These are phyloP conservation scores for Trematocara zebra DNA, from an alignment of 2,113 vertebrate genomes.

Conservation along the genomic window DNA sequence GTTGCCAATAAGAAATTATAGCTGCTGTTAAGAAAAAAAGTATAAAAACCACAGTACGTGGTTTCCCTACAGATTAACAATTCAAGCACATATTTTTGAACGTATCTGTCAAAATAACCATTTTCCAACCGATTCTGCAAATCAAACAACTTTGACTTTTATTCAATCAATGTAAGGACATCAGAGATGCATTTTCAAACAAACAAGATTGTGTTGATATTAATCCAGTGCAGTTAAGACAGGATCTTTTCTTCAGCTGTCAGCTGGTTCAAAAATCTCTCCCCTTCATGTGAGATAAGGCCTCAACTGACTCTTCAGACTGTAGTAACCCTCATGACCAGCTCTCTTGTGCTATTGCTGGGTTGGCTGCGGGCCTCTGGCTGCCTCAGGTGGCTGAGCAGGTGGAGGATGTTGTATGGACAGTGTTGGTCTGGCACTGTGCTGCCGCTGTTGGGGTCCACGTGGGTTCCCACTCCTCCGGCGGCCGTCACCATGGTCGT, in stretches of 20 bases:
- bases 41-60: not conserved
- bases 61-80: not conserved
- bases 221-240: slow-evolving; percentile 42
- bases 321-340: slow-evolving; percentile 99
- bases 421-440: slow-evolving; percentile 89
- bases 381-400: slow-evolving; percentile 92
- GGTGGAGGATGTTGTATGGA: slow-evolving; percentile 95
- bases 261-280: slow-evolving; percentile 34
- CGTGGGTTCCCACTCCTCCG: slow-evolving; percentile 60
- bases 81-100: not conserved
- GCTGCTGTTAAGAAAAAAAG: not conserved
- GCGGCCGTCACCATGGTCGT: slow-evolving; percentile 29
- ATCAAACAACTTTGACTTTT: slow-evolving; percentile 64
- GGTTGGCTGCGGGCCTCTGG: slow-evolving; percentile 83
- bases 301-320: slow-evolving; percentile 81
- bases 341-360: slow-evolving; percentile 84
- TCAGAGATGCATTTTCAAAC: slow-evolving; percentile 61
- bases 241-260: slow-evolving; percentile 19
- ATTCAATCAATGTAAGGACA: slow-evolving; percentile 65
- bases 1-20: not conserved
- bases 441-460: slow-evolving; percentile 65
- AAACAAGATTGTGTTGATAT: slow-evolving; percentile 49
- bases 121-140: slow-evolving; percentile 46
- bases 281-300: slow-evolving; percentile 59
- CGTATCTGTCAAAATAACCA: not conserved